Base-by-base conservation (phyloP, 1,140 invertebrate genomes). In the Microplitis mediator region DNA sequence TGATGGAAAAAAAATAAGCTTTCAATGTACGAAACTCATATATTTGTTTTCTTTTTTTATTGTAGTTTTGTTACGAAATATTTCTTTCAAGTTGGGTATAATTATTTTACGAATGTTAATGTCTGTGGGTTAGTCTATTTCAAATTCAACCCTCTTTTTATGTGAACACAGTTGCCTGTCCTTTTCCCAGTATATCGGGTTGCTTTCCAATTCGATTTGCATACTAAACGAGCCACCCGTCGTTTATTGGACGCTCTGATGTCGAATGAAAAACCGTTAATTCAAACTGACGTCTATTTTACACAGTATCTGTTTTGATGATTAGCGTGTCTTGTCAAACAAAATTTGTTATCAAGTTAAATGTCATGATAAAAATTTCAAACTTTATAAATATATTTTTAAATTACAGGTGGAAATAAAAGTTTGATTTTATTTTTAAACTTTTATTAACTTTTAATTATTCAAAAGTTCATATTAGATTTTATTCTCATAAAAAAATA, bases 161-260 rank as follows among this genome's bases (percentile, higher is more conserved):
- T 45, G n/a, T 14, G 23, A 23, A 23, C 23, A 23, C 23, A 54
- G 3, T 14, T 69, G 54, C 16, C 32, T 64, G 35, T 69, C 39
- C 60, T 54, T 63, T 60, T 63, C 39, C 61, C 39, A 54, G 50
- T 14, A 54, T 34, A 16, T 58, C 56, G 23, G 23, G 14, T 58
- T 58, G 9, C 5, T 31, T 14, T 39, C 66, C 58, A 61, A 74
- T 74, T 70, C 68, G 73, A 74, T 74, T 74, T 74, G 62, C 68
- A 74, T 74, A 74, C 54, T 74, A 74, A 74, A 74, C 73, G 68
- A 74, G 14, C 72, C n/a, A 64, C 61, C 64, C 60, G 52, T 61
- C 68, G 64, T 70, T 69, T 58, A 70, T 74, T 74, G 31, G 63
- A 56, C 45, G 61, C 31, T 63, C 16, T 56, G 51, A 58, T 54